Conservation (phyloP, 1,140 invertebrate genomes). For the Dolichoris vasculosae region DNA sequence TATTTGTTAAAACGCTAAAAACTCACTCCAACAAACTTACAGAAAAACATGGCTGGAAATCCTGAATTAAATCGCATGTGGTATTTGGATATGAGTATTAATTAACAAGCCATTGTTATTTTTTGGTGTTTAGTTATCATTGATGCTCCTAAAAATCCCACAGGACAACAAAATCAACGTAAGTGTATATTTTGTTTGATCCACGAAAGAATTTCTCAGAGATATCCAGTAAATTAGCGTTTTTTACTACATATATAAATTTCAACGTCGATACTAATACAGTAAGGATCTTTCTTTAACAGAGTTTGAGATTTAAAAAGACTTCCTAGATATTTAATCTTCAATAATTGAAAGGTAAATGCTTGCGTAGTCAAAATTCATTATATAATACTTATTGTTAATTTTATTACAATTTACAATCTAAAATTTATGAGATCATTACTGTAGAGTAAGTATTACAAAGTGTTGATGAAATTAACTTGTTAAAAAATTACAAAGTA, state of each 20-base stretch:
- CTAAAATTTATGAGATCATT: too few species aligned
- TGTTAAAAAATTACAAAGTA: not conserved
- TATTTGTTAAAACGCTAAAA: not conserved
- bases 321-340: constrained; percentile 27
- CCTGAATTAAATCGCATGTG: constrained; percentile 50
- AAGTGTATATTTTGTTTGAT: constrained; percentile 58
- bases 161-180: constrained; percentile 65
- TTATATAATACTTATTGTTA: too few species aligned
- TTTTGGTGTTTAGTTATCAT: constrained; percentile 71
- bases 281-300: too few species aligned
- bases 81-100: constrained; percentile 52
- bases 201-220: too few species aligned
- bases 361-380: too few species aligned
- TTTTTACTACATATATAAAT: too few species aligned
- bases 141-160: constrained; percentile 67
- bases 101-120: constrained; percentile 55
- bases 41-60: not conserved
- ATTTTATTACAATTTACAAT: too few species aligned
- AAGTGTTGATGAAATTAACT: not conserved
- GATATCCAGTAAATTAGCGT: too few species aligned
- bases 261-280: too few species aligned
- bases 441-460: not conserved
- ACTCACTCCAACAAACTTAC: too few species aligned
- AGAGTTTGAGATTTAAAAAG: not conserved
- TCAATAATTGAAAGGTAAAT: not conserved